Conservation (phyloP, 2,797 vertebrate genomes). For the Calcarius lapponicus region DNA sequence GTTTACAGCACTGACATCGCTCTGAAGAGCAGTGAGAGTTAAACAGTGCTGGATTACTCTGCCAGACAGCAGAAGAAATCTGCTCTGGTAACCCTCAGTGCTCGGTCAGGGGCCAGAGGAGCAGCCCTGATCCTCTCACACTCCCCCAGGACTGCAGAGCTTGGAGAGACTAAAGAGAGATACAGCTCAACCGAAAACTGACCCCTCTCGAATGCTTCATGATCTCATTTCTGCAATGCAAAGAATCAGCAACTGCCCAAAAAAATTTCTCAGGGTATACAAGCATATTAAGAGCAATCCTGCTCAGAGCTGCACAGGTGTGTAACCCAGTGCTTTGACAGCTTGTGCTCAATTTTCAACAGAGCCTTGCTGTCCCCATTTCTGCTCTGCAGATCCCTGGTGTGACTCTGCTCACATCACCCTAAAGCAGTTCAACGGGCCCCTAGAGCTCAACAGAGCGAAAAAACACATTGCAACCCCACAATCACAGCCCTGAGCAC, state of each 20-base stretch:
- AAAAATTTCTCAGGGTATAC: neutral
- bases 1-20: neutral
- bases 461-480: neutral
- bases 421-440: fast-evolving
- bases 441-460: fast-evolving
- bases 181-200: neutral
- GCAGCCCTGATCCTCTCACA: neutral
- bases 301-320: neutral
- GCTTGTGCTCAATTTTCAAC: fast-evolving
- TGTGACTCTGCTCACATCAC: neutral
- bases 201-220: neutral
- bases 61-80: neutral
- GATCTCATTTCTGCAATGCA: neutral
- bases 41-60: neutral
- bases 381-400: neutral
- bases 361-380: fast-evolving
- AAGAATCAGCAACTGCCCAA: neutral
- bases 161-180: neutral
- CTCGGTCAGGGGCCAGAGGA: fast-evolving
- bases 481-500: fast-evolving
- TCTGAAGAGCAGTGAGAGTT: neutral
- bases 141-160: neutral
- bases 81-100: neutral
- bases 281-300: neutral
- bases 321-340: neutral